A percentile compares a stretch with the other conserved stretches of the same genome.
These are phyloP conservation scores for Prinia subflava DNA, from an alignment of 2,113 vertebrate genomes.

Conservation along the genomic window DNA sequence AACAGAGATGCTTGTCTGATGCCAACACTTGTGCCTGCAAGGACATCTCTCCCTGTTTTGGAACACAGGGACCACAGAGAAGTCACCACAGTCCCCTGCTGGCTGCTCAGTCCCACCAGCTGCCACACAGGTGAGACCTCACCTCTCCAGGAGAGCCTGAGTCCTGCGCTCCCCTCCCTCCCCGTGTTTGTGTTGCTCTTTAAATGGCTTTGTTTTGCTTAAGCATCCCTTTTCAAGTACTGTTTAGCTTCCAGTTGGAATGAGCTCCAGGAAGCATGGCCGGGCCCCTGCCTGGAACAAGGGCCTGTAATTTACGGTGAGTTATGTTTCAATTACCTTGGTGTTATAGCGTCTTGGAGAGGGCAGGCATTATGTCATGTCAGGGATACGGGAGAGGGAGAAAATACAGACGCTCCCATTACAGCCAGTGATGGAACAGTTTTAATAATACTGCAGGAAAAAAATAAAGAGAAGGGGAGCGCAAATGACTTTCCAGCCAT, in stretches of 20 bases:
- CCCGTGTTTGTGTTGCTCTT: conserved; percentile 38
- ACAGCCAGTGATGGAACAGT: conserved; percentile 78
- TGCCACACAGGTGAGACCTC: not conserved
- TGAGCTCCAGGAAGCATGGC: conserved; percentile 72
- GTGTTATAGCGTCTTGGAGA: conserved; percentile 76
- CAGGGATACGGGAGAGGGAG: conserved; percentile 73
- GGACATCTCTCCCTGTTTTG: not conserved
- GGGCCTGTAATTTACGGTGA: conserved; percentile 80
- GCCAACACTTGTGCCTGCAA: not conserved
- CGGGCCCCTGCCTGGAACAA: conserved; percentile 69
- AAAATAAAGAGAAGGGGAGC: conserved; percentile 67
- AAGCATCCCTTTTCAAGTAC: conserved; percentile 72
- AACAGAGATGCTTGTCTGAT: not conserved
- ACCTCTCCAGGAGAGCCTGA: not conserved
- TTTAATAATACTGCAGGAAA: conserved; percentile 79
- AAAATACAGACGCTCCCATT: conserved; percentile 75
- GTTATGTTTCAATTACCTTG: conserved; percentile 85
- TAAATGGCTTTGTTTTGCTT: conserved; percentile 69
- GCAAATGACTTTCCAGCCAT: conserved; percentile 70
- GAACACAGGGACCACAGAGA: not conserved
- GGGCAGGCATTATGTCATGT: conserved; percentile 81
- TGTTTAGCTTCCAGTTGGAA: conserved; percentile 77
- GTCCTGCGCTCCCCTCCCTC: not conserved
- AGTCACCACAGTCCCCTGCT: not conserved
- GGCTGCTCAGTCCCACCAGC: not conserved